Conservation (phyloP, 2,888 invertebrate genomes). For the Heliconius ismenius region DNA sequence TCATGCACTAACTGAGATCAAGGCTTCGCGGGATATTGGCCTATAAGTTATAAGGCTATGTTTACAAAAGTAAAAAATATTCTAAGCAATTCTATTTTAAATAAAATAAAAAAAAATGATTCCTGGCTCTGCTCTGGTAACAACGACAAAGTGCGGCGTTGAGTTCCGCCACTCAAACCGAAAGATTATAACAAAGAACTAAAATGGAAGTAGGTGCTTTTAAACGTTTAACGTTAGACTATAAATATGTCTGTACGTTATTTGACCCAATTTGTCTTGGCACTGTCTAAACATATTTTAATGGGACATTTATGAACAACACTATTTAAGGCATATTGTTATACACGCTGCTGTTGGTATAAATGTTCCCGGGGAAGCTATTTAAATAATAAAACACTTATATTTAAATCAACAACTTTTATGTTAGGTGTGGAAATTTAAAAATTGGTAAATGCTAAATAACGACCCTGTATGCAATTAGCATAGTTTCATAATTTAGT, state of each 20-base stretch:
- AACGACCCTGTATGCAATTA: background rate
- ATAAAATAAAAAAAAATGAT: too few species aligned
- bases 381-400: too few species aligned
- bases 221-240: background rate
- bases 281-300: background rate
- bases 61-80: slow-evolving; percentile 6
- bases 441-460: background rate
- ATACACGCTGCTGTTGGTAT: too few species aligned
- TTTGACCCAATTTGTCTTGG: background rate
- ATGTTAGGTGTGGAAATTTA: too few species aligned
- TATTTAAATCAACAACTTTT: too few species aligned
- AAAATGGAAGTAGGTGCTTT: background rate
- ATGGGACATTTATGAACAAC: background rate
- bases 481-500: background rate
- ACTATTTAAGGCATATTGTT: background rate
- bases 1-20: slow-evolving; percentile 53
- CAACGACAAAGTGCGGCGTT: background rate
- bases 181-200: background rate
- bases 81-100: background rate
- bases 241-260: background rate
- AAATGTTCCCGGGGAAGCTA: too few species aligned
- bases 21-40: slow-evolving; percentile 64
- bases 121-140: background rate
- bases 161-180: background rate
- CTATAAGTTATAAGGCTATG: slow-evolving; percentile 48